A percentile compares a stretch with the other conserved stretches of the same genome.
phyloP scores from a whole-genome alignment of 1,140 invertebrate genomes.

The Caenorhabditis remanei region DNA sequence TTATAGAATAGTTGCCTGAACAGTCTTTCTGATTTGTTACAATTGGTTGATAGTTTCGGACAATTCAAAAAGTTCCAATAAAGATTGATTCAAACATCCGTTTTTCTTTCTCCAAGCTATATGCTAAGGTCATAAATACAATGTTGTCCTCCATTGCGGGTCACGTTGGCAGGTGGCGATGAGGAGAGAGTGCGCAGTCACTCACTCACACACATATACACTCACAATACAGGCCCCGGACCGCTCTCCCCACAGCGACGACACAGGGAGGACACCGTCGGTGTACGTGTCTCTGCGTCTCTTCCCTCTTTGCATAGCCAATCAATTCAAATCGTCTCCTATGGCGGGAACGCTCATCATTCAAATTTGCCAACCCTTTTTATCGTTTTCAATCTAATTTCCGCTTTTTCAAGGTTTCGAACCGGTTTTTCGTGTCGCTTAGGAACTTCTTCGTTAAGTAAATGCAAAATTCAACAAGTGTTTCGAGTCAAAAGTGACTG shows the following conservation, averaged over 20 bases:
- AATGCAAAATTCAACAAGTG: background rate
- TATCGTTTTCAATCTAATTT: background rate
- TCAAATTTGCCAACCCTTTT: background rate
- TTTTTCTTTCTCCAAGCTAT: background rate
- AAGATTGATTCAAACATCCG: background rate
- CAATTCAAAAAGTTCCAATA: slow-evolving; percentile 13
- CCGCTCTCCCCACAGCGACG: background rate
- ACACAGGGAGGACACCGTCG: background rate
- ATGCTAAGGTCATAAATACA: slow-evolving; percentile 1
- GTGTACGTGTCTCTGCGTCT: slow-evolving; percentile 9
- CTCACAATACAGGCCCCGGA: background rate
- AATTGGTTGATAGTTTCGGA: slow-evolving; percentile 38
- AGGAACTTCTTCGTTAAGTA: background rate
- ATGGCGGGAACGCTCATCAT: slow-evolving; percentile 42
- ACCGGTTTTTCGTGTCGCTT: slow-evolving; percentile 23
- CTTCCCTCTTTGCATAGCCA: background rate
- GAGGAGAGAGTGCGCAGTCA: background rate
- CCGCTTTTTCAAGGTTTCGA: slow-evolving; percentile 39
- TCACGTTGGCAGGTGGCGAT: slow-evolving; percentile 8
- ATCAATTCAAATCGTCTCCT: background rate
- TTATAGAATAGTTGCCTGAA: slow-evolving; percentile 30
- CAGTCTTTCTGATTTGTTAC: background rate
- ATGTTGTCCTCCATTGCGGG: background rate
- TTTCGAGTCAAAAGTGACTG: slow-evolving; percentile 3
- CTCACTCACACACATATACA: background rate